Evolutionary conservation across 2,113 vertebrate genomes (phyloP).

Genomic region (Gymnocephalus cernua): DNA sequence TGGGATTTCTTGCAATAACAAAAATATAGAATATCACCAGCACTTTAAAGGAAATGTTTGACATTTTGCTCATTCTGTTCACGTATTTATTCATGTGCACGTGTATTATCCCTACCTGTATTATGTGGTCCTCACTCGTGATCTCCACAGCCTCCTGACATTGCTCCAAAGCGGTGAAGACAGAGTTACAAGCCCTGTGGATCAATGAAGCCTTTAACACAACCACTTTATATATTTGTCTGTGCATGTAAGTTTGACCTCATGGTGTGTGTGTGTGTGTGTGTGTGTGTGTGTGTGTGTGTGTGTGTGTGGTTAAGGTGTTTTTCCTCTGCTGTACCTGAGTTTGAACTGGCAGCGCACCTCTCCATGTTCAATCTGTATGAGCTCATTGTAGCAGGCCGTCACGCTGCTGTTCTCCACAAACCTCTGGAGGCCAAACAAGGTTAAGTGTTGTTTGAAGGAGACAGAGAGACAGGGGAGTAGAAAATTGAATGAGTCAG

Average conservation of each 20-base stretch:
- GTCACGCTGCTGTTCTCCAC: conserved; percentile 91
- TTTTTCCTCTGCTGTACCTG: conserved; percentile 83
- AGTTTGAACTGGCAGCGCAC: conserved; percentile 96
- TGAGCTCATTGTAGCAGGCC: conserved; percentile 95
- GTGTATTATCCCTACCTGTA: conserved; percentile 87
- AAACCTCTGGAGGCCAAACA: conserved; percentile 89
- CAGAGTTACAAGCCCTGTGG: conserved; percentile 93
- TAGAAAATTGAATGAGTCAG: conserved; percentile 51
- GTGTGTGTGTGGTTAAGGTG: not conserved
- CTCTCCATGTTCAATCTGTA: conserved; percentile 94
- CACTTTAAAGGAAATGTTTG: not conserved
- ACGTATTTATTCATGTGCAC: not conserved
- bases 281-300: too few species aligned
- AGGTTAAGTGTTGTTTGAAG: conserved; percentile 45
- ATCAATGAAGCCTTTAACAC: conserved; percentile 34
- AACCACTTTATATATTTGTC: not conserved
- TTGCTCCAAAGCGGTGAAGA: conserved; percentile 94
- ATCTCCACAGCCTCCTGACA: conserved; percentile 98
- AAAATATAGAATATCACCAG: not conserved
- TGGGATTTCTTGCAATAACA: too few species aligned
- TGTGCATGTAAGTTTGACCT: not conserved
- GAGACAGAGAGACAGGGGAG: conserved; percentile 8
- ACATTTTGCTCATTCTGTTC: not conserved
- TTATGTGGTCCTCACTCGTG: conserved; percentile 95
- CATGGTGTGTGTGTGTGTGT: too few species aligned